These are phyloP conservation scores for Gnatocerus cornutus DNA, from an alignment of 2,888 invertebrate species.

Conservation along the genomic window DNA sequence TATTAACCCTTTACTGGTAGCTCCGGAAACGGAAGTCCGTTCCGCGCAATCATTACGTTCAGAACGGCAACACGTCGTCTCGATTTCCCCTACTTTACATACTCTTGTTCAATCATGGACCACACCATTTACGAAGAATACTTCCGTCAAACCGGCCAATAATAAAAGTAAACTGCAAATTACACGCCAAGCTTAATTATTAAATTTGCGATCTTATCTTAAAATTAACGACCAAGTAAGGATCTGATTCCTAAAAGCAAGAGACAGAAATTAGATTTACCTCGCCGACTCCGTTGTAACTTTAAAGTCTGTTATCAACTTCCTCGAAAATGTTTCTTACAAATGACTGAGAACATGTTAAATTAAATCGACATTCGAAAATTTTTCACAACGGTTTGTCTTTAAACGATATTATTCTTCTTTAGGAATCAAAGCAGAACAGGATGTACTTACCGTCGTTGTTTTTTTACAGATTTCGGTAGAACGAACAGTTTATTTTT, in stretches of 20 bases:
- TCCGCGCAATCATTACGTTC: conserved; percentile 57
- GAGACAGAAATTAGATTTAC: conserved; percentile 34
- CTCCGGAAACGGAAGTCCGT: conserved; percentile 59
- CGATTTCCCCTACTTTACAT: conserved; percentile 53
- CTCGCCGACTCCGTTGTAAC: conserved; percentile 34
- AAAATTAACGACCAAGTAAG: conserved; percentile 35
- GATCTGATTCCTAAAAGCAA: conserved; percentile 36
- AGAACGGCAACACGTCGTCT: conserved; percentile 54
- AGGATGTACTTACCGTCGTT: not conserved
- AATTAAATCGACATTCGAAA: conserved; percentile 31
- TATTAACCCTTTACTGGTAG: conserved; percentile 61
- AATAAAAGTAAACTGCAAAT: conserved; percentile 38
- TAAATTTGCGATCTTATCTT: conserved; percentile 39
- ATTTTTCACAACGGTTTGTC: conserved; percentile 18
- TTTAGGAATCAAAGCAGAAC: not conserved
- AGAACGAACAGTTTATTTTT: conserved; percentile 12
- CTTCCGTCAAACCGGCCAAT: conserved; percentile 27
- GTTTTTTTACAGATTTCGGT: conserved; percentile 9
- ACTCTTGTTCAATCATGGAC: conserved; percentile 43
- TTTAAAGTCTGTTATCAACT: conserved; percentile 40
- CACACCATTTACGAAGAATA: conserved; percentile 32
- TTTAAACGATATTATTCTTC: conserved; percentile 20
- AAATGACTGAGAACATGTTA: conserved; percentile 36
- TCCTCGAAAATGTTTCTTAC: conserved; percentile 29
- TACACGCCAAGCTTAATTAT: conserved; percentile 32